phyloP scores from a whole-genome alignment of 2,797 vertebrate genomes.

The Craterocephalus amniculus region DNA sequence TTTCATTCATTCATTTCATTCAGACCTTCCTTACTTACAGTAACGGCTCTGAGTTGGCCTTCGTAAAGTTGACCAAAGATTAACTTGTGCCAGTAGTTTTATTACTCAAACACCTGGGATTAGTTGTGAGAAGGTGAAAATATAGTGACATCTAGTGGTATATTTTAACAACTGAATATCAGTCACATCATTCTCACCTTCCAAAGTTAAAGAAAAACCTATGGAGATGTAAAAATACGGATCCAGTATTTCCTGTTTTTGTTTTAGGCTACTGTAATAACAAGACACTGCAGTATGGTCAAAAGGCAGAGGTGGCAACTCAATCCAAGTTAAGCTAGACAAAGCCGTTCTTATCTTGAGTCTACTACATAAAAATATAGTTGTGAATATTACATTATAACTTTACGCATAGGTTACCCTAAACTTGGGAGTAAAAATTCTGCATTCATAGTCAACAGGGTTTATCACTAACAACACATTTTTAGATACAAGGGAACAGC shows the following conservation, averaged over 20 bases:
- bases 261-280: too few relatives aligned
- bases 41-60: background rate
- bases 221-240: background rate
- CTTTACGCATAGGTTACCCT: background rate
- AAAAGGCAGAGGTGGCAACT: background rate
- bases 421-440: background rate
- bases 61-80: background rate
- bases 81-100: background rate
- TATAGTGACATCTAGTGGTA: background rate
- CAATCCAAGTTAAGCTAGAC: background rate
- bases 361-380: background rate
- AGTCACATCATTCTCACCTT: background rate
- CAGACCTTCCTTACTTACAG: background rate
- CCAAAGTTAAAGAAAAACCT: too few relatives aligned
- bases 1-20: too few relatives aligned
- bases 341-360: background rate
- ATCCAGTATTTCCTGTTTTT: background rate
- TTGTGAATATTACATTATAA: background rate
- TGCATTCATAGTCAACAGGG: constrained; percentile 13
- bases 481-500: constrained; percentile 49
- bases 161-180: background rate
- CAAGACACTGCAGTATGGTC: background rate
- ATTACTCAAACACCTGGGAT: background rate
- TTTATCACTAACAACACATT: constrained; percentile 52
- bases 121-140: background rate